Evolutionary conservation across 2,888 invertebrate genomes (phyloP).

Genomic region (Steinernema hermaphroditum): DNA sequence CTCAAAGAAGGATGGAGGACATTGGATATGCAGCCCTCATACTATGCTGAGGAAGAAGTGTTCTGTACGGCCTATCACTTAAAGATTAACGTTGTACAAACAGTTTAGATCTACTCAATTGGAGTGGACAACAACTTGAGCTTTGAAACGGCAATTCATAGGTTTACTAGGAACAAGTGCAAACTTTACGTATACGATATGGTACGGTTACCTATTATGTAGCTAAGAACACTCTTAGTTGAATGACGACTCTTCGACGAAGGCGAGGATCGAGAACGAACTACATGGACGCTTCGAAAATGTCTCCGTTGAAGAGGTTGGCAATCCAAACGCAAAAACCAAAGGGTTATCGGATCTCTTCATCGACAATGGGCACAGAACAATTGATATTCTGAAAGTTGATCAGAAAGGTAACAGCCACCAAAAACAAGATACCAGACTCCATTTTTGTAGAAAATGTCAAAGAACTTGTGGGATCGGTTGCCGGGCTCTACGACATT

Average conservation of each 20-base stretch:
- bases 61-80: not conserved
- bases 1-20: not conserved
- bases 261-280: not conserved
- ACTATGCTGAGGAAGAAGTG: not conserved
- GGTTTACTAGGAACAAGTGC: not conserved
- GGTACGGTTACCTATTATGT: not conserved
- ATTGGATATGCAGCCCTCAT: slow-evolving; percentile 9
- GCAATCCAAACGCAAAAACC: not conserved
- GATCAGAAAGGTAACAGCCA: not conserved
- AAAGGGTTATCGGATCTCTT: not conserved
- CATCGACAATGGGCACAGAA: not conserved
- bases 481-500: slow-evolving; percentile 1
- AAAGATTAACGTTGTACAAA: not conserved
- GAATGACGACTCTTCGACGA: not conserved
- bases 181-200: not conserved
- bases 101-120: not conserved
- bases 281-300: not conserved
- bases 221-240: not conserved
- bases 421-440: too few relatives aligned
- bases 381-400: not conserved
- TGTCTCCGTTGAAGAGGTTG: not conserved
- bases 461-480: not conserved
- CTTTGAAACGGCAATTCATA: not conserved
- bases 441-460: not conserved
- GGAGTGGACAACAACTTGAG: not conserved